Evolutionary conservation across 2,113 vertebrate genomes (phyloP).

Genomic region (human (Homo sapiens)): GRCh38 chr5:32049001-32049500

Average conservation of each 20-base stretch:
- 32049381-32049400: background rate
- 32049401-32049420: background rate
- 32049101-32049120: background rate
- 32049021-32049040: background rate
- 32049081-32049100: background rate
- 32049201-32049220: background rate
- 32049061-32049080: no score
- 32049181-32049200: background rate
- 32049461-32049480: background rate
- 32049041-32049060: background rate
- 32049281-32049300: background rate
- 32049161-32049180: background rate
- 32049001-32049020: background rate
- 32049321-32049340: background rate
- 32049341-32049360: background rate
- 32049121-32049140: background rate
- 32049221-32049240: background rate
- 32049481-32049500: background rate
- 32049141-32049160: background rate
- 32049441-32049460: fast-evolving
- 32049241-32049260: background rate
- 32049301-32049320: background rate
- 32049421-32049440: background rate
- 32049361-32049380: background rate
- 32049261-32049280: background rate